phyloP scores from a whole-genome alignment of 2,113 vertebrate species.

The Oncorhynchus gorbuscha region DNA sequence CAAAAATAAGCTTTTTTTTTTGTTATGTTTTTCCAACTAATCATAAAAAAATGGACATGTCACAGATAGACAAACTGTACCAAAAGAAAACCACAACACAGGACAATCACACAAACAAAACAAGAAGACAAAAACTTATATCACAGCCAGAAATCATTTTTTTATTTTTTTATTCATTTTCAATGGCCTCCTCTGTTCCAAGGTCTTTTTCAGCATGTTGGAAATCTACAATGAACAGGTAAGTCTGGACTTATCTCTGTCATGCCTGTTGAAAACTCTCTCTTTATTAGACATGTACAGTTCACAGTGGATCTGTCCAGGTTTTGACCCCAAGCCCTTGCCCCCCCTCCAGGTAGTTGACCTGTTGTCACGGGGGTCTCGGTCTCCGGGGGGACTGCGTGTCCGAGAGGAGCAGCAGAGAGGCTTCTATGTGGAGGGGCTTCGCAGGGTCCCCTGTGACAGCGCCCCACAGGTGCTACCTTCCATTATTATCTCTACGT shows the following conservation, averaged over 20 bases:
- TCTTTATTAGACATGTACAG: no score
- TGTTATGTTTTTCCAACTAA: neutral
- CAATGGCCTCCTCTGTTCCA: neutral
- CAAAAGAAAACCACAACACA: no score
- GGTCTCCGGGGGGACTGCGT: conserved; percentile 73
- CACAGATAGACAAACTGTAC: no score
- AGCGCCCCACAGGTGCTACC: conserved; percentile 74
- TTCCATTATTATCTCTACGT: neutral
- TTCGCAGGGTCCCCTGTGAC: conserved; percentile 81
- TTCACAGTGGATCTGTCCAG: no score
- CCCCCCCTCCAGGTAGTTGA: conserved; percentile 76
- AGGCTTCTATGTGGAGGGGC: conserved; percentile 87
- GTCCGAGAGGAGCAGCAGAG: conserved; percentile 83
- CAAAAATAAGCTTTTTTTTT: neutral
- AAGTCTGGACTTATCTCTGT: conserved; percentile 22
- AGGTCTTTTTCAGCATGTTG: conserved; percentile 89
- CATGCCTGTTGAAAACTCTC: no score
- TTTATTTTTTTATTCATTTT: neutral
- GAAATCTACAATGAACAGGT: conserved; percentile 90
- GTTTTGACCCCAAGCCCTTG: neutral
- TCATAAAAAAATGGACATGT: neutral
- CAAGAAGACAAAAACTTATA: no score
- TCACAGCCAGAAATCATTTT: no score
- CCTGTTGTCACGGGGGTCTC: conserved; percentile 76
- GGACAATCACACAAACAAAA: no score